phyloP scores from a whole-genome alignment of 2,113 vertebrate genomes.

The Otis tarda region DNA sequence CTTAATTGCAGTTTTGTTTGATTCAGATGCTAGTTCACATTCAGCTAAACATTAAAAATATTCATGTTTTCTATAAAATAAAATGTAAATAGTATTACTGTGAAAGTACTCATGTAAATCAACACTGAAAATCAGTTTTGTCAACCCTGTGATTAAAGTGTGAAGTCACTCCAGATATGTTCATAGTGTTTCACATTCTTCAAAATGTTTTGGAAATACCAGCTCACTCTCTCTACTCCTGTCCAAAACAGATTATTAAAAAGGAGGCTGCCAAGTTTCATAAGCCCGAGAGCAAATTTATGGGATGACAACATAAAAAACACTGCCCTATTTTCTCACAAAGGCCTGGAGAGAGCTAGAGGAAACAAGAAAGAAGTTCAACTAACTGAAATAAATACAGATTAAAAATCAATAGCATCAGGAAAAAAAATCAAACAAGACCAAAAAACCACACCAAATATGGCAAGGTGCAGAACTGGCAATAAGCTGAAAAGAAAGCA shows the following conservation, averaged over 20 bases:
- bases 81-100: background rate
- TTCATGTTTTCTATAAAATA: conserved; percentile 25
- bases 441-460: background rate
- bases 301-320: background rate
- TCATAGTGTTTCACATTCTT: background rate
- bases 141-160: background rate
- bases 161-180: background rate
- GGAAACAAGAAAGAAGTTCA: background rate
- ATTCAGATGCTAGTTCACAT: background rate
- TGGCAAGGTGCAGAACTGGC: background rate
- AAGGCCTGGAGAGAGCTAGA: background rate
- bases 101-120: background rate
- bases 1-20: conserved; percentile 1
- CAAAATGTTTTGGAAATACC: background rate
- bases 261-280: conserved; percentile 40
- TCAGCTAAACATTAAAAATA: conserved; percentile 28
- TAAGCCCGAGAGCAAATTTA: background rate
- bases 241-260: conserved; percentile 53
- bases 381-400: background rate
- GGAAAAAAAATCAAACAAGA: background rate
- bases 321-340: background rate
- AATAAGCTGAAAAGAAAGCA: background rate
- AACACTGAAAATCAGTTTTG: background rate
- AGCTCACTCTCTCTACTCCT: conserved; percentile 50
- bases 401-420: conserved; percentile 7